Evolutionary conservation across 1,140 invertebrate genomes (phyloP).

Genomic region (Hylyphantes graminicola): DNA sequence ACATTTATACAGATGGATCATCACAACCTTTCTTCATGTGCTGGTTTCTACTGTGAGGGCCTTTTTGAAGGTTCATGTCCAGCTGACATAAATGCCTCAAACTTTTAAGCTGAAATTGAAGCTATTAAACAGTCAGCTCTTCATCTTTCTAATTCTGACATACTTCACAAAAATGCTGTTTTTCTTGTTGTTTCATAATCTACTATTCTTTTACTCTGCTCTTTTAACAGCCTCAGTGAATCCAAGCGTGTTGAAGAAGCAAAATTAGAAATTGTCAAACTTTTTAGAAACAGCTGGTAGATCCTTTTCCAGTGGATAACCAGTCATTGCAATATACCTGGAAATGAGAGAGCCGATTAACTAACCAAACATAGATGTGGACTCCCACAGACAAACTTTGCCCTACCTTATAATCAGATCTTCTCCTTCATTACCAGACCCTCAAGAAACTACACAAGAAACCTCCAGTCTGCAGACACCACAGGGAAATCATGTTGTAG

Average conservation of each 20-base stretch:
- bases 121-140: not conserved
- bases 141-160: not conserved
- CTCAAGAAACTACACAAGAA: not conserved
- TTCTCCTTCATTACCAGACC: too few relatives aligned
- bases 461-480: too few relatives aligned
- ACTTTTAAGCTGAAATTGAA: not conserved
- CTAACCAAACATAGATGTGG: not conserved
- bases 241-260: not conserved
- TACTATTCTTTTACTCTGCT: not conserved
- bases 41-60: not conserved
- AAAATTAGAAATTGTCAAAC: not conserved
- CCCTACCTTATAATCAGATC: too few relatives aligned
- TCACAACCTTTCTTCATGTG: not conserved
- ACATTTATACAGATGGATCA: not conserved
- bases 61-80: not conserved
- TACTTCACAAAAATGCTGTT: not conserved
- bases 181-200: too few relatives aligned
- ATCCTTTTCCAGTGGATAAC: not conserved
- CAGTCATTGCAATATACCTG: not conserved
- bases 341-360: not conserved
- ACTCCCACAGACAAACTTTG: too few relatives aligned
- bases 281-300: not conserved
- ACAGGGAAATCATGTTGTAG: not conserved
- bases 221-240: too few relatives aligned
- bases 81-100: too few relatives aligned